Conservation (phyloP, 2,113 vertebrate species). For the Pyrgilauda ruficollis region DNA sequence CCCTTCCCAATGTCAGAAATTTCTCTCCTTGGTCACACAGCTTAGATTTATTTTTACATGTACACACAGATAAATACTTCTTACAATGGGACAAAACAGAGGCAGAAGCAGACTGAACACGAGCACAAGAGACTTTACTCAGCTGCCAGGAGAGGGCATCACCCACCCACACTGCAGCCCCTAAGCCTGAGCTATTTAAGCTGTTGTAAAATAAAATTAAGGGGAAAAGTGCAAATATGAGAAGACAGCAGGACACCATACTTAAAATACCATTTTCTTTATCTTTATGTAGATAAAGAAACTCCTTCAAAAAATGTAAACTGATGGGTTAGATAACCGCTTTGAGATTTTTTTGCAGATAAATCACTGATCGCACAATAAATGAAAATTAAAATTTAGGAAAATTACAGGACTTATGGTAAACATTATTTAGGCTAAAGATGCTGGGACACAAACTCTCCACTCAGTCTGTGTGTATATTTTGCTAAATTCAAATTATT, state of each 20-base stretch:
- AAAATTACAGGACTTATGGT: rapidly evolving
- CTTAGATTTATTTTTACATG: neutral
- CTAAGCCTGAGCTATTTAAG: neutral
- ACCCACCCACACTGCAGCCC: neutral
- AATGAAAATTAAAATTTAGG: neutral
- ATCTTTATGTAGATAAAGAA: neutral
- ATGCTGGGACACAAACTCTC: neutral
- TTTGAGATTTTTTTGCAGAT: neutral
- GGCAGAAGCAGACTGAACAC: neutral
- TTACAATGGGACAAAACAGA: neutral
- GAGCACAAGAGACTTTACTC: neutral
- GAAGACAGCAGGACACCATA: rapidly evolving
- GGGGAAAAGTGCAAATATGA: neutral
- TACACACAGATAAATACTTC: rapidly evolving
- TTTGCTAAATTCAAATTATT: neutral
- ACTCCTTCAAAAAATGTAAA: neutral
- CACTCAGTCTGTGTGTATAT: neutral
- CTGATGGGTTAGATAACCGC: neutral
- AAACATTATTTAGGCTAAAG: neutral
- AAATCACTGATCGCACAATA: rapidly evolving
- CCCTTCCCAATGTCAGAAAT: neutral
- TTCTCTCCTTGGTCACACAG: neutral
- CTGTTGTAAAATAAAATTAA: neutral
- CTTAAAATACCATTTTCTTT: rapidly evolving
- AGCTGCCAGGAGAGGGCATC: slow-evolving; percentile 21